These are phyloP conservation scores for Sarcophaga caerulescens DNA, from an alignment of 2,888 invertebrate species.

Conservation along the genomic window DNA sequence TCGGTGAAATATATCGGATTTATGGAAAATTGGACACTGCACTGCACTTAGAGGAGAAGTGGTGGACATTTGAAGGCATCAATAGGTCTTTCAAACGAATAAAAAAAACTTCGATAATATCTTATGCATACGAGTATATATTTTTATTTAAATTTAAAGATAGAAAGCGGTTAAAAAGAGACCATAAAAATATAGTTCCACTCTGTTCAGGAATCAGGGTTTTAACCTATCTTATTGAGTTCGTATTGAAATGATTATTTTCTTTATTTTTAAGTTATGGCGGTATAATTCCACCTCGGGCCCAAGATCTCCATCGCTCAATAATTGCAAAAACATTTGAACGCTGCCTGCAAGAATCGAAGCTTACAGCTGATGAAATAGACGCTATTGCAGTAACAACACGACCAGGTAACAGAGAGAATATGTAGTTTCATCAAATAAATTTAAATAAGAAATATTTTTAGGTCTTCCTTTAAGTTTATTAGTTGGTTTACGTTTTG, in stretches of 20 bases:
- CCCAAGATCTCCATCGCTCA: constrained; percentile 89
- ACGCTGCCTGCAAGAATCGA: constrained; percentile 85
- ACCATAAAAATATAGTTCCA: too few relatives aligned
- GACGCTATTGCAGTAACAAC: constrained; percentile 96
- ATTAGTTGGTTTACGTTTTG: constrained; percentile 90
- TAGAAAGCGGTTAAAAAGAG: too few relatives aligned
- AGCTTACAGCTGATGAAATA: constrained; percentile 84
- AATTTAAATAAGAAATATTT: constrained; percentile 5
- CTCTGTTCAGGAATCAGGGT: too few relatives aligned
- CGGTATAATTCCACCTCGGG: constrained; percentile 94
- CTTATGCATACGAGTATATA: too few relatives aligned
- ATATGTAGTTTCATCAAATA: not conserved
- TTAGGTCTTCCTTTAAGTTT: constrained; percentile 84
- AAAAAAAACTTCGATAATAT: too few relatives aligned
- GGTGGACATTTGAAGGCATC: too few relatives aligned
- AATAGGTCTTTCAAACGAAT: too few relatives aligned
- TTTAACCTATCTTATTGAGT: too few relatives aligned
- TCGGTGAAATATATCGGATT: not conserved
- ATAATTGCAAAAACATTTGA: constrained; percentile 89
- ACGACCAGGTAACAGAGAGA: constrained; percentile 85
- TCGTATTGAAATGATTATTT: not conserved
- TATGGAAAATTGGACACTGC: not conserved
- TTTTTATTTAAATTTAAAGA: too few relatives aligned
- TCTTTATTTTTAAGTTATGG: constrained; percentile 75
- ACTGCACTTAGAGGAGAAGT: too few relatives aligned